Conservation (phyloP, 2,113 vertebrate genomes). For the Eurypyga helias region DNA sequence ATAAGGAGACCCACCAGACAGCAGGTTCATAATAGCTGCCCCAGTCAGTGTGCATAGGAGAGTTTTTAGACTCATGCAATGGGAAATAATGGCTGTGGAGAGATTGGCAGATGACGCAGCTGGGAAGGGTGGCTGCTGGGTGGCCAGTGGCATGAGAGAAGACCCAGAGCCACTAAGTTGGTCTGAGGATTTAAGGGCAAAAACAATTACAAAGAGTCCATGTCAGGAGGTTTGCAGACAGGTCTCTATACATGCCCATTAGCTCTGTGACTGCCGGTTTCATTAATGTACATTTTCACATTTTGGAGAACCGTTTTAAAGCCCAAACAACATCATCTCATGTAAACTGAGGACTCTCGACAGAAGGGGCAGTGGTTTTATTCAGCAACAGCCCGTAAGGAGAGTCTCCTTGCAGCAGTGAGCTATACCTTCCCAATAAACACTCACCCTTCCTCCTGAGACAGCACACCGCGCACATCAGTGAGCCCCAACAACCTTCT, state of each 20-base stretch:
- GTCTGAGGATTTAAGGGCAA: neutral
- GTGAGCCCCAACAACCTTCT: too few species aligned
- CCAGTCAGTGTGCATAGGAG: fast-evolving
- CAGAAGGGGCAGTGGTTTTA: neutral
- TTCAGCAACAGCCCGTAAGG: too few species aligned
- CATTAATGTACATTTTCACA: neutral
- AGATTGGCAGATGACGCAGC: fast-evolving
- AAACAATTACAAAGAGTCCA: neutral
- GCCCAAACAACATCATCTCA: neutral
- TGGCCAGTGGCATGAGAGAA: neutral
- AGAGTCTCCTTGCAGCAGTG: neutral
- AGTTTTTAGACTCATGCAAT: too few species aligned
- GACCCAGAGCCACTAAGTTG: neutral
- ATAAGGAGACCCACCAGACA: neutral
- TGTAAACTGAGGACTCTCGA: neutral
- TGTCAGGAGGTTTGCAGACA: neutral
- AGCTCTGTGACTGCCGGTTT: neutral
- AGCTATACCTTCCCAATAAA: neutral
- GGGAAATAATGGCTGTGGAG: neutral
- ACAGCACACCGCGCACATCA: neutral
- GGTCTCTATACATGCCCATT: neutral
- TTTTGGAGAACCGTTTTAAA: neutral
- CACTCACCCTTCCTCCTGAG: neutral
- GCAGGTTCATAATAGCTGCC: fast-evolving
- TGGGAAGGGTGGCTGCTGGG: neutral